Conservation (phyloP, 2,888 invertebrate genomes). For the Laothoe populi region DNA sequence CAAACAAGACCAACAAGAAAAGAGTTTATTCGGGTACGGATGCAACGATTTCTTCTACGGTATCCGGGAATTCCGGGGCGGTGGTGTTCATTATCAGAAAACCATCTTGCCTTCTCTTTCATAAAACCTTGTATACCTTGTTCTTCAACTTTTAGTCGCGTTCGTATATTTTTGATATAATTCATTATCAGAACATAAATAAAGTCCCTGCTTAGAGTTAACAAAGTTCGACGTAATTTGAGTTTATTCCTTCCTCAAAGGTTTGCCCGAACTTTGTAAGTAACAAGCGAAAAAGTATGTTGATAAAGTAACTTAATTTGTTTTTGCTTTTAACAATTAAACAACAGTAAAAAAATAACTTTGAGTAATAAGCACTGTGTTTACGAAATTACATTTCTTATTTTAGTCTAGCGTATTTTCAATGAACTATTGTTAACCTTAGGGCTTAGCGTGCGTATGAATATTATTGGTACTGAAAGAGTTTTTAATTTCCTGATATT, state of each 20-base stretch:
- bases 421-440: constrained; percentile 2
- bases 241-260: constrained; percentile 17
- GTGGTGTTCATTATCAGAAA: too few species aligned
- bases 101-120: too few species aligned
- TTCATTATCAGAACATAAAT: background rate
- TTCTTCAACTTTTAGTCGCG: background rate
- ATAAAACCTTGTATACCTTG: too few species aligned
- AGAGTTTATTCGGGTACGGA: too few species aligned
- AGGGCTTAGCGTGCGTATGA: background rate
- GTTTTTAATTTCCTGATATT: constrained; percentile 5
- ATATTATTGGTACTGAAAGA: background rate
- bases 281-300: constrained; percentile 5
- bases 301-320: constrained; percentile 6
- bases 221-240: constrained; percentile 16
- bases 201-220: constrained; percentile 4
- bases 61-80: too few species aligned
- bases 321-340: constrained; percentile 2
- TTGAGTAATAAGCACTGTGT: background rate
- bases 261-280: constrained; percentile 7
- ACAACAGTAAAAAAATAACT: background rate
- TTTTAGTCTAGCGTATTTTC: constrained; percentile 4
- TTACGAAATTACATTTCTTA: background rate
- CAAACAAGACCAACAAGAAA: too few species aligned
- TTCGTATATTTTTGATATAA: background rate
- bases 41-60: too few species aligned